These are phyloP conservation scores for Drosophila jambulina DNA, from an alignment of 1,140 invertebrate genomes.

Conservation along the genomic window DNA sequence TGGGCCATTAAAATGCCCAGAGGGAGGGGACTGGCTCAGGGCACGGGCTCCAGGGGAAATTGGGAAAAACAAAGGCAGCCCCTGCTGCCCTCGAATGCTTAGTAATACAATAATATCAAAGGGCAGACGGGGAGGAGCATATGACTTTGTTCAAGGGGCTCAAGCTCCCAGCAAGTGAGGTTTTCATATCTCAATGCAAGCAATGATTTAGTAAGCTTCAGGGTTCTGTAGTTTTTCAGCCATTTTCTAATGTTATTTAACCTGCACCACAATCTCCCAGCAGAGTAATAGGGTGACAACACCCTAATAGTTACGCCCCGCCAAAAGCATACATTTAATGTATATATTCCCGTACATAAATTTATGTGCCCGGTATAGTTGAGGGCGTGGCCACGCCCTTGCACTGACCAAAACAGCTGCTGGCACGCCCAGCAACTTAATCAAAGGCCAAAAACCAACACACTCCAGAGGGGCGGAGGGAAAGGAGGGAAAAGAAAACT, in stretches of 20 bases:
- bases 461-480: not conserved
- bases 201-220: not conserved
- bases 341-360: conserved; percentile 1
- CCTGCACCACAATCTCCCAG: no score
- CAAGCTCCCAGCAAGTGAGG: no score
- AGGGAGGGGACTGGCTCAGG: not conserved
- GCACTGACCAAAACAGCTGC: conserved; percentile 59
- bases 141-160: not conserved
- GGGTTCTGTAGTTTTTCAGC: not conserved
- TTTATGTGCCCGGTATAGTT: conserved; percentile 3
- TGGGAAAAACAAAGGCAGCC: not conserved
- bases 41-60: not conserved
- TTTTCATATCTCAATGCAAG: no score
- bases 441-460: conserved; percentile 49
- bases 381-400: conserved; percentile 19
- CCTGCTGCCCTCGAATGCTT: conserved; percentile 25
- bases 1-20: conserved; percentile 37
- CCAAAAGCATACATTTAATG: not conserved
- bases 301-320: not conserved
- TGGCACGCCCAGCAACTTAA: conserved; percentile 72
- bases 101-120: conserved; percentile 42
- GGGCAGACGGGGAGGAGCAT: not conserved
- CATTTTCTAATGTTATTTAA: not conserved
- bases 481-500: not conserved
- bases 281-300: no score